Conservation (phyloP, 2,888 invertebrate genomes). For the Athalia rosae region DNA sequence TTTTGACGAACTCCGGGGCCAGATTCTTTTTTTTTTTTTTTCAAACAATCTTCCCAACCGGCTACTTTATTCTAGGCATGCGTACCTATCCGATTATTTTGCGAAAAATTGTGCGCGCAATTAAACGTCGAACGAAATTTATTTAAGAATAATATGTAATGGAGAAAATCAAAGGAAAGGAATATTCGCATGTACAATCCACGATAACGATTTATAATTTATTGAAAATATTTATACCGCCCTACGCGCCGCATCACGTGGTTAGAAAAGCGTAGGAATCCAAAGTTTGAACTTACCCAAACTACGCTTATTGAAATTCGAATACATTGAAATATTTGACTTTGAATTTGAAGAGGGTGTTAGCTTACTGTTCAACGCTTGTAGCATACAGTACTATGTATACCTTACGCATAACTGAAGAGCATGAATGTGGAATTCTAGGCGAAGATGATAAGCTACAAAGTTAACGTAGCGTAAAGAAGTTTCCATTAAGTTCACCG, state of each 20-base stretch:
- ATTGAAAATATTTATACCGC: too few relatives aligned
- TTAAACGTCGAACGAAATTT: background rate
- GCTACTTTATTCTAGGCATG: background rate
- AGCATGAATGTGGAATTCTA: background rate
- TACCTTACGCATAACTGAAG: background rate
- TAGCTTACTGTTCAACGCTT: too few relatives aligned
- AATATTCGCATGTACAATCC: background rate
- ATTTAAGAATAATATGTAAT: background rate
- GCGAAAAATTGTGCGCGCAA: background rate
- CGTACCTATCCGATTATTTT: too few relatives aligned
- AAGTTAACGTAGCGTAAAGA: constrained; percentile 31
- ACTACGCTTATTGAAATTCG: too few relatives aligned
- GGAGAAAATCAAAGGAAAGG: background rate
- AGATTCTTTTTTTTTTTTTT: background rate
- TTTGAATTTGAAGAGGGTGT: too few relatives aligned
- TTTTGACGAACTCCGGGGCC: background rate
- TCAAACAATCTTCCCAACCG: background rate
- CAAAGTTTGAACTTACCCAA: too few relatives aligned
- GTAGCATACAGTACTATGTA: background rate
- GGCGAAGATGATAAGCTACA: background rate
- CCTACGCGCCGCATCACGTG: too few relatives aligned
- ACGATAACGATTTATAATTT: background rate
- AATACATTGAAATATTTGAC: too few relatives aligned
- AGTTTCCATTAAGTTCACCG: constrained; percentile 34
- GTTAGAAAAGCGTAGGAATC: too few relatives aligned